These are phyloP conservation scores for Excalfactoria chinensis DNA, from an alignment of 2,113 vertebrate genomes.

Conservation along the genomic window DNA sequence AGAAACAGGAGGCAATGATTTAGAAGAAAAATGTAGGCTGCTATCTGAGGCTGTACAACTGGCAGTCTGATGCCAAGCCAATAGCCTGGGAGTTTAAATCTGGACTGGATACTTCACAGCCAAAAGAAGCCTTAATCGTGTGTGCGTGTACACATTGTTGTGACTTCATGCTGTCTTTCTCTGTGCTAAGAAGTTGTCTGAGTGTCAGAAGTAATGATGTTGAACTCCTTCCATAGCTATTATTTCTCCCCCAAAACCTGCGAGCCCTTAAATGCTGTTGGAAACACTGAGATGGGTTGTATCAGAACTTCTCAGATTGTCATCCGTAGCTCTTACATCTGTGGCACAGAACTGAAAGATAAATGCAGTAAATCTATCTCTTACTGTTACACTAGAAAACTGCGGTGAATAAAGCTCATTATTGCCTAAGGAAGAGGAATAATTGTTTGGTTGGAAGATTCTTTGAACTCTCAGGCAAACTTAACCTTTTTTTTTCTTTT, in stretches of 20 bases:
- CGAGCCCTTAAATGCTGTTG: background rate
- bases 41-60: slow-evolving; percentile 18
- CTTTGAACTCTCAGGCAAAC: background rate
- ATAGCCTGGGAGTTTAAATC: slow-evolving; percentile 19
- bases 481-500: background rate
- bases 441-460: background rate
- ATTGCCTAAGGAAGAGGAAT: background rate
- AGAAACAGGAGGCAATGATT: background rate
- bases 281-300: background rate
- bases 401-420: background rate
- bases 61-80: slow-evolving; percentile 29
- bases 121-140: background rate
- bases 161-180: background rate
- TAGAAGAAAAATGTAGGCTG: background rate
- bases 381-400: background rate
- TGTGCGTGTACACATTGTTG: background rate
- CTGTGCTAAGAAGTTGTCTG: background rate
- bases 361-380: background rate
- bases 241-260: fast-evolving
- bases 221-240: background rate
- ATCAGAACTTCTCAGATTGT: background rate
- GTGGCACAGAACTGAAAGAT: background rate
- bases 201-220: background rate
- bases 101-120: background rate
- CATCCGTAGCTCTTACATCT: background rate